Base-by-base conservation (phyloP, 1,140 invertebrate genomes). In the Holcopasites calliopsidis region DNA sequence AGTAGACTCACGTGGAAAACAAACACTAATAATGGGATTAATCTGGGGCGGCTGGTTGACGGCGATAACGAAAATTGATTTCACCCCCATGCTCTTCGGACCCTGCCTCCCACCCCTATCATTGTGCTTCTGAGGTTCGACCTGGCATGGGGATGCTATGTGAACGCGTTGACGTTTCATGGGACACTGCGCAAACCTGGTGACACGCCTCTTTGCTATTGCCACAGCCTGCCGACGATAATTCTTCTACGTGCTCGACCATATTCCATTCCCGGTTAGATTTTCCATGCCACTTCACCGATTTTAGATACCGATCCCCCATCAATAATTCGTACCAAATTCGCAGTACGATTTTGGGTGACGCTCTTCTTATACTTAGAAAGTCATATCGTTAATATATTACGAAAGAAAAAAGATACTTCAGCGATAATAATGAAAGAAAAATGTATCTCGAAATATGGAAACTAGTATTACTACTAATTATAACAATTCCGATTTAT, bases 1-100 rank as follows among this genome's bases (percentile, higher is more conserved):
- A n/a, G n/a, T n/a, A 60, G 49, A 33, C 44, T 52, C 62, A 75
- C 76, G 74, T 74, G 57, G 58, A 79, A 82, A 85, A 84, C 77
- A 85, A 87, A 88, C 79, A 84, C 83, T 80, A 85, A 83, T 87
- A 88, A 88, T 83, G 84, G 80, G 83, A 88, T 88, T 88, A 89
- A 87, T 87, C 82, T 78, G 78, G 71, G 77, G 80, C 79, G 88
- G 79, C 89, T 90, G 89, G 79, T 87, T 79, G 79, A 80, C 83
- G 80, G 78, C 79, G 89, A 90, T 90, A 90, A 90, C 87, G 86
- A 82, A 89, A 90, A 89, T 90, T 90, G 89, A 90, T 90, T 90
- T 87, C 83, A 85, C 82, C 86, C 86, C 78, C 70, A 44, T 69
- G 10, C 65, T 40, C 58, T 52, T 61, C 58, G 50, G 21, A n/a